phyloP scores from a whole-genome alignment of 2,888 invertebrate genomes.

The Belgica antarctica region DNA sequence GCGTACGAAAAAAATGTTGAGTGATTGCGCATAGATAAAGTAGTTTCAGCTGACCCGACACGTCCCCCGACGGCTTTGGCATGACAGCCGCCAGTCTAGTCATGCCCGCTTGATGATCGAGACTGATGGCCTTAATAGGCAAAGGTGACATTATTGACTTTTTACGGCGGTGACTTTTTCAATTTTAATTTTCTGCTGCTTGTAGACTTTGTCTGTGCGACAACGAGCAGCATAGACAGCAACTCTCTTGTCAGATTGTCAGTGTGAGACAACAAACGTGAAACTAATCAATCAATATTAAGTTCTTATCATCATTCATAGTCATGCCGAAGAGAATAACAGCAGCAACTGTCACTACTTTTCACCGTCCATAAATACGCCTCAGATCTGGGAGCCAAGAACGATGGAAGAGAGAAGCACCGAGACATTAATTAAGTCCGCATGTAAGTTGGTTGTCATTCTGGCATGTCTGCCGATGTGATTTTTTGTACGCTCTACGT shows the following conservation, averaged over 20 bases:
- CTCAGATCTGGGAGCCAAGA: too few species aligned
- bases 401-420: not conserved
- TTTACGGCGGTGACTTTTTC: not conserved
- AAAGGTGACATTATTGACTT: slow-evolving; percentile 39
- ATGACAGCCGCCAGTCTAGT: slow-evolving; percentile 11
- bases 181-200: slow-evolving; percentile 24
- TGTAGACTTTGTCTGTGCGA: too few species aligned
- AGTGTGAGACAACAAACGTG: slow-evolving; percentile 5
- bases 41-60: not conserved
- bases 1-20: not conserved
- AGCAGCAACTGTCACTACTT: slow-evolving; percentile 30
- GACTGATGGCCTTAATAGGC: slow-evolving; percentile 17
- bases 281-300: slow-evolving; percentile 40
- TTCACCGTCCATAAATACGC: not conserved
- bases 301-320: slow-evolving; percentile 35
- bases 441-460: not conserved
- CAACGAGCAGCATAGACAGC: not conserved
- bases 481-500: not conserved
- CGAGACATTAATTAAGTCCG: not conserved
- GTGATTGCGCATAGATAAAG: not conserved
- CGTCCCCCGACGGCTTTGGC: not conserved
- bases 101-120: too few species aligned
- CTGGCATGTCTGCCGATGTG: not conserved
- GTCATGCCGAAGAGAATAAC: not conserved
- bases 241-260: too few species aligned